Evolutionary conservation across 2,888 invertebrate species (phyloP).

Genomic region (Anaspis maculata): DNA sequence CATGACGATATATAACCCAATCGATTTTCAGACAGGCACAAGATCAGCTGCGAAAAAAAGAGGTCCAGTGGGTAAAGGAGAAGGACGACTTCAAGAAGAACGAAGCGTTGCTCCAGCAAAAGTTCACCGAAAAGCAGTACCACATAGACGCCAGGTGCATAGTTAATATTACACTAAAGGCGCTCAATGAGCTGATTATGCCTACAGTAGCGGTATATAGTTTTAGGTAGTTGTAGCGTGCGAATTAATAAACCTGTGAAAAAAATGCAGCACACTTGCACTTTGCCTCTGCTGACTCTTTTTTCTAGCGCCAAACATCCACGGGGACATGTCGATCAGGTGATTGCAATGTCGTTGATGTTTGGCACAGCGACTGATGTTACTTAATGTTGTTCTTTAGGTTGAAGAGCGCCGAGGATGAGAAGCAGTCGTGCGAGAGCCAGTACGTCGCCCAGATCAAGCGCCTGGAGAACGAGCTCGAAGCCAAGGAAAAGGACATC

Average conservation of each 20-base stretch:
- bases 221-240: too few relatives aligned
- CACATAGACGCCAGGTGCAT: conserved; percentile 38
- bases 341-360: conserved; percentile 20
- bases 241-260: conserved; percentile 12
- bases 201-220: too few relatives aligned
- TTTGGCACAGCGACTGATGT: conserved; percentile 35
- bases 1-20: conserved; percentile 3
- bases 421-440: conserved; percentile 1
- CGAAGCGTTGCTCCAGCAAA: conserved; percentile 30
- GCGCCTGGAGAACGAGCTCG: conserved; percentile 4
- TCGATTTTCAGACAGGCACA: conserved; percentile 26
- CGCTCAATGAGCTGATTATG: conserved; percentile 35
- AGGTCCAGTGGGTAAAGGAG: conserved; percentile 33
- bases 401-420: conserved; percentile 25
- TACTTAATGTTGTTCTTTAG: conserved; percentile 36
- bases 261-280: too few relatives aligned
- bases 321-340: conserved; percentile 4
- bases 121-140: conserved; percentile 30
- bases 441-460: conserved; percentile 1
- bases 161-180: conserved; percentile 35
- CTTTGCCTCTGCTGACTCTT: too few relatives aligned
- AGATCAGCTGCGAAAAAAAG: conserved; percentile 31
- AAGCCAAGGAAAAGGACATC: conserved; percentile 21
- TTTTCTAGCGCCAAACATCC: conserved; percentile 8
- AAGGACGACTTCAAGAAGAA: conserved; percentile 32